Conservation (phyloP, 2,888 invertebrate genomes). For the Cryptophagus acutangulus region DNA sequence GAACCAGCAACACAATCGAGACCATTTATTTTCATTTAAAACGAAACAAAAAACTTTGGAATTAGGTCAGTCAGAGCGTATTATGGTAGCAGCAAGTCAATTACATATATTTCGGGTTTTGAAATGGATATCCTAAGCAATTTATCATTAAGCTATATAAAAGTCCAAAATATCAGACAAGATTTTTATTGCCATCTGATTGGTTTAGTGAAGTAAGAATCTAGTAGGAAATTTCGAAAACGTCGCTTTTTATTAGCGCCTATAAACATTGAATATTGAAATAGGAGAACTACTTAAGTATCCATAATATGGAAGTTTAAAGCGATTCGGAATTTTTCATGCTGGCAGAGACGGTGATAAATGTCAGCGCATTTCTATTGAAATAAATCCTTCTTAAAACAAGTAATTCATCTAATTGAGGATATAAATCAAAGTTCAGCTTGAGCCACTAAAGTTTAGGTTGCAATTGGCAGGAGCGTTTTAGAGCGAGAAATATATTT, state of each 20-base stretch:
- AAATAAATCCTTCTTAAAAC: constrained; percentile 1
- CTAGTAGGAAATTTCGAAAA: no score
- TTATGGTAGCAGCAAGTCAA: constrained; percentile 1
- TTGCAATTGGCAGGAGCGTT: neutral
- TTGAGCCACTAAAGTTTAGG: neutral
- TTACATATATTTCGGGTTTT: neutral
- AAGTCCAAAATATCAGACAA: no score
- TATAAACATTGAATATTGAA: no score
- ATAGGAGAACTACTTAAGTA: no score
- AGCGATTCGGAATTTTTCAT: no score
- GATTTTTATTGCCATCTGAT: no score
- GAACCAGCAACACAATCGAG: neutral
- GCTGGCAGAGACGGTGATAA: no score
- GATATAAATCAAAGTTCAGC: neutral
- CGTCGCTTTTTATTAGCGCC: no score
- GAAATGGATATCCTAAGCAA: neutral
- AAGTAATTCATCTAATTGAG: constrained; percentile 1
- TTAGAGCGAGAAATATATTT: neutral
- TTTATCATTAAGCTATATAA: neutral
- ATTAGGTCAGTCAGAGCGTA: constrained; percentile 2
- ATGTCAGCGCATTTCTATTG: no score
- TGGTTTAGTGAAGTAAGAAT: no score
- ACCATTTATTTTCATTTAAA: constrained; percentile 1
- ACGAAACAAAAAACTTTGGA: neutral
- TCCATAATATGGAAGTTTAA: no score